Evolutionary conservation across 2,797 vertebrate species (phyloP), one percentile per base, ranked within the genome.

Genomic region (Hephaestus fuliginosus): DNA sequence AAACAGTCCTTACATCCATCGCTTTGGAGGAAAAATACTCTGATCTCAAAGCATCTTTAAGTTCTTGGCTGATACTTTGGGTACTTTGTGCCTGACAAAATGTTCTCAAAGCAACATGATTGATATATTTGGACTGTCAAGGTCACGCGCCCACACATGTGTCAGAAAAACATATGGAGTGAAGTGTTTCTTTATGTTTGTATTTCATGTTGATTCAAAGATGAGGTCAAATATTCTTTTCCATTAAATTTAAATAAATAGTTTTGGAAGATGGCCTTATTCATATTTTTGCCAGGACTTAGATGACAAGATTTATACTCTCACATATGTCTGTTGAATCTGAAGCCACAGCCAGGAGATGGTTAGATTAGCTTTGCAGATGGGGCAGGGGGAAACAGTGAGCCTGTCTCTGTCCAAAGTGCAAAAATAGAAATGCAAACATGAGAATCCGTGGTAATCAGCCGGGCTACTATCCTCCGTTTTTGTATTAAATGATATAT

Each of bases 1-100:
- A 17, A 78, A 66, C 3, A 41, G n/a, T 52, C 57, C 20, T 48
- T 53, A 14, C n/a, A 79, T 80, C 55, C 44, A 70, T 82, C 78
- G 75, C 30, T 64, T 75, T 56, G 41, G 56, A 76, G 25, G 68
- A 64, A 70, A 67, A 49, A 69, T 43, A 30, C 56, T 48, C 28
- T 61, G 30, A 51, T 69, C 61, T 44, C 25, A 30, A 56, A 44
- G 49, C 46, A 52, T 79, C 71, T 80, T 75, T 73, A 33, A 68
- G 20, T 62, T 17, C 73, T 79, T 69, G 28, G 30, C 55, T 44
- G 71, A 79, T 25, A 39, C 41, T 55, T 7, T 43, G 33, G 25
- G 25, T 25, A 25, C 25, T 25, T 25, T 52, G 41, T n/a, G 18
- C 8, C 18, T 46, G 64, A 72, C 39, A 75, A 65, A 36, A 51